These are phyloP conservation scores for Stenodema calcarata DNA, from an alignment of 2,888 invertebrate species.

Conservation along the genomic window DNA sequence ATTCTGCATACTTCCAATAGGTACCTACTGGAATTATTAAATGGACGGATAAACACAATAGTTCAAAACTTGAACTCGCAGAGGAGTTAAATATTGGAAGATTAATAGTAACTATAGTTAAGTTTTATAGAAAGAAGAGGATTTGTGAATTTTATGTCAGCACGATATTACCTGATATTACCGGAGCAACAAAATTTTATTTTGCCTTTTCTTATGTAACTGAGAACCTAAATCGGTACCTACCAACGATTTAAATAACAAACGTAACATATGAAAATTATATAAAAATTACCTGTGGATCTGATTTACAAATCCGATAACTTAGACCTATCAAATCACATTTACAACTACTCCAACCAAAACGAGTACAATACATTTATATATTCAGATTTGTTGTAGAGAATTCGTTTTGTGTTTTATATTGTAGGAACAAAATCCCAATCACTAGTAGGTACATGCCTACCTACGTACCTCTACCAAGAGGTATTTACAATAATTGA, in stretches of 20 bases:
- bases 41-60: neutral
- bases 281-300: neutral
- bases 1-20: neutral
- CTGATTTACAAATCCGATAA: neutral
- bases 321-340: neutral
- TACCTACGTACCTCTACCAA: too few relatives aligned
- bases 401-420: too few relatives aligned
- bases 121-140: neutral
- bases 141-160: neutral
- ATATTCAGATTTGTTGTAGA: too few relatives aligned
- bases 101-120: neutral
- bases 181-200: neutral
- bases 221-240: neutral
- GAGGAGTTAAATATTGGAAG: neutral
- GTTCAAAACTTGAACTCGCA: neutral
- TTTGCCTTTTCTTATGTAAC: neutral
- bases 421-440: too few relatives aligned
- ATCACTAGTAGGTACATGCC: too few relatives aligned
- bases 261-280: neutral
- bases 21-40: neutral
- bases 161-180: too few relatives aligned
- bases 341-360: neutral
- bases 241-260: neutral
- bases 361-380: neutral
- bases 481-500: too few relatives aligned